phyloP scores from a whole-genome alignment of 1,140 invertebrate genomes.

The Archegozetes longisetosus region DNA sequence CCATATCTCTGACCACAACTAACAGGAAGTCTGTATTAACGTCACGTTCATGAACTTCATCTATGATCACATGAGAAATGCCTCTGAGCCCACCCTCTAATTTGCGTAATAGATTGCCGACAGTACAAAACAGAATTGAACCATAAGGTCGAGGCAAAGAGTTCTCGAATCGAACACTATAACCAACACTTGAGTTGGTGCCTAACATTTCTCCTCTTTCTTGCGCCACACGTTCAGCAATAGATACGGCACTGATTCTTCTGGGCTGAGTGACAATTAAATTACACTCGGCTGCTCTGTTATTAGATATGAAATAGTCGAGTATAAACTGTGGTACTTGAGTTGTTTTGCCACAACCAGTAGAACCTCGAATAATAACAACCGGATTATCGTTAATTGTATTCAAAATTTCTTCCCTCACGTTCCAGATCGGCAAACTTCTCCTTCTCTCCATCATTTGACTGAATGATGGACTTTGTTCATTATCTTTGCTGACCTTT shows the following conservation, averaged over 20 bases:
- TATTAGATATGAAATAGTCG: constrained; percentile 54
- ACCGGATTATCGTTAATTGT: constrained; percentile 50
- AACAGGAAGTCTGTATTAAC: constrained; percentile 87
- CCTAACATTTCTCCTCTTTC: constrained; percentile 71
- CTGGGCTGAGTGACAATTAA: constrained; percentile 93
- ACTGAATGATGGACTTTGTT: constrained; percentile 14
- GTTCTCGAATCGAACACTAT: constrained; percentile 53
- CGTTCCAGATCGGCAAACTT: constrained; percentile 20
- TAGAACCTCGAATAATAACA: constrained; percentile 60
- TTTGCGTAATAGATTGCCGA: constrained; percentile 80
- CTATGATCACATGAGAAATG: constrained; percentile 76
- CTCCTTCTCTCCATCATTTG: constrained; percentile 48
- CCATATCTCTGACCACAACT: constrained; percentile 74
- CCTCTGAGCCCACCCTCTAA: constrained; percentile 37
- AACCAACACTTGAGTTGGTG: constrained; percentile 8
- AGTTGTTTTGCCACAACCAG: constrained; percentile 95
- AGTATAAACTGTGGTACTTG: constrained; percentile 80
- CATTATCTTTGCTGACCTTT: constrained; percentile 37
- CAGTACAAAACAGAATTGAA: constrained; percentile 90
- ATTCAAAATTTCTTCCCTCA: constrained; percentile 42
- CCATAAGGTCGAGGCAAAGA: constrained; percentile 55
- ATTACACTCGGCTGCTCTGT: constrained; percentile 38
- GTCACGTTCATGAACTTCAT: constrained; percentile 92
- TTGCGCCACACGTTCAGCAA: constrained; percentile 79
- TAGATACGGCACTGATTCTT: constrained; percentile 82